A percentile compares a stretch with the other conserved stretches of the same genome.
Conservation (phyloP, 1,140 invertebrate genomes). For the Latrodectus geometricus region DNA sequence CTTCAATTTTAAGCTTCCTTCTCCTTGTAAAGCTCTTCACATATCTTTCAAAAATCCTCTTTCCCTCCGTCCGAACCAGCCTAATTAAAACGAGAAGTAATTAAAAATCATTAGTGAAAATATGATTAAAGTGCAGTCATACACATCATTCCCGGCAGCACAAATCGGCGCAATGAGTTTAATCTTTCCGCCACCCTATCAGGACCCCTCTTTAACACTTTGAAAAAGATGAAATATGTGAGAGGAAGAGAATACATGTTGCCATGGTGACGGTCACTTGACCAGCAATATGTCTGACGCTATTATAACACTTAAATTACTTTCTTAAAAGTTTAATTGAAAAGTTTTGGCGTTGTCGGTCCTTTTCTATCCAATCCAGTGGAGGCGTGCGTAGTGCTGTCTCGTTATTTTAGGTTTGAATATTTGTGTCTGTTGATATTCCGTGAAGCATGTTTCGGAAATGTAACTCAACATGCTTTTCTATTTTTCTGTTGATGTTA, state of each 20-base stretch:
- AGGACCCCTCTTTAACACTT: background rate
- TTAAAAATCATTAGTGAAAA: constrained; percentile 62
- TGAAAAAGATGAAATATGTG: background rate
- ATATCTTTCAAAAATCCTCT: background rate
- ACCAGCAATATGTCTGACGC: constrained; percentile 2
- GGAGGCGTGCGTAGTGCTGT: too few species aligned
- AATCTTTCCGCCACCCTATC: constrained; percentile 7
- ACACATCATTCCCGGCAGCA: background rate
- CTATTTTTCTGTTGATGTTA: too few species aligned
- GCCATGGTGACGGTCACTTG: constrained; percentile 46
- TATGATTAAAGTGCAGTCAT: constrained; percentile 49
- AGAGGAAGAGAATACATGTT: constrained; percentile 6
- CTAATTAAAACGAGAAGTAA: constrained; percentile 58
- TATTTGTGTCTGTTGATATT: too few species aligned
- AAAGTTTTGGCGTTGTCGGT: background rate
- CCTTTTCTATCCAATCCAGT: too few species aligned
- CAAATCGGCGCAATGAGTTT: constrained; percentile 22
- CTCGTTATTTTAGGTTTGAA: too few species aligned
- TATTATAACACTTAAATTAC: background rate
- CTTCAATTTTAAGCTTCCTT: background rate
- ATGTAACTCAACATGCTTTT: background rate
- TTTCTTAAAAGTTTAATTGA: constrained; percentile 1
- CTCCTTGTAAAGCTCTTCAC: background rate
- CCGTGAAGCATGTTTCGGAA: background rate
- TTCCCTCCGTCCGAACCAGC: background rate